Percentiles rank a stretch among this genome's conserved stretches.
Conservation (phyloP, 2,888 invertebrate genomes). For the Amblyjoppa proteus region DNA sequence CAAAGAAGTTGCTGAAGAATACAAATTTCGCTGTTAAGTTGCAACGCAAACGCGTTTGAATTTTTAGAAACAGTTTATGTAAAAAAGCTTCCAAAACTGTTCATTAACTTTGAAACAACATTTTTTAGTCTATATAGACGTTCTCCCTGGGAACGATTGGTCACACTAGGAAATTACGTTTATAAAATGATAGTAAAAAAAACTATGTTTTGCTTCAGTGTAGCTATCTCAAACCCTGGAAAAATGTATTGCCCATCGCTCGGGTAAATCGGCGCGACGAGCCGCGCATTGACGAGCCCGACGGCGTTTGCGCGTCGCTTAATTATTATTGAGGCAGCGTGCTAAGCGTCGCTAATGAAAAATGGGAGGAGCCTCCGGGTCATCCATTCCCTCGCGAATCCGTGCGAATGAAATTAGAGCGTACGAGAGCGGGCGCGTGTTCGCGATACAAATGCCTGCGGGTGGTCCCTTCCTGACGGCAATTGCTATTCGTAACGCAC, state of each 20-base stretch:
- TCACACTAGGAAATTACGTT: no score
- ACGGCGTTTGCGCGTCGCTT: not conserved
- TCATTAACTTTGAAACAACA: no score
- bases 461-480: not conserved
- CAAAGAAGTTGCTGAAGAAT: no score
- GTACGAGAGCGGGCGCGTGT: conserved; percentile 26
- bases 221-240: not conserved
- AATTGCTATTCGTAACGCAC: conserved; percentile 26
- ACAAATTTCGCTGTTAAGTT: no score
- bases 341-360: conserved; percentile 58
- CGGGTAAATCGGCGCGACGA: not conserved
- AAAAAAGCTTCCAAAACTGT: no score
- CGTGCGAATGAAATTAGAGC: conserved; percentile 61
- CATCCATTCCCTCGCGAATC: conserved; percentile 36
- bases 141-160: no score
- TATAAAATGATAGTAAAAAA: no score
- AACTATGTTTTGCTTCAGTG: no score
- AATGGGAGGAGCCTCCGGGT: conserved; percentile 20
- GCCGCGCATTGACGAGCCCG: not conserved
- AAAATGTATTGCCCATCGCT: not conserved
- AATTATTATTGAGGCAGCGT: conserved; percentile 42
- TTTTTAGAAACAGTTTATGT: no score
- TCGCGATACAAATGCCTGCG: conserved; percentile 37
- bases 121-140: no score
- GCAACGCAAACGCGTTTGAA: no score